Base-by-base conservation (phyloP, 2,113 vertebrate species). In the Neoarius graeffei region DNA sequence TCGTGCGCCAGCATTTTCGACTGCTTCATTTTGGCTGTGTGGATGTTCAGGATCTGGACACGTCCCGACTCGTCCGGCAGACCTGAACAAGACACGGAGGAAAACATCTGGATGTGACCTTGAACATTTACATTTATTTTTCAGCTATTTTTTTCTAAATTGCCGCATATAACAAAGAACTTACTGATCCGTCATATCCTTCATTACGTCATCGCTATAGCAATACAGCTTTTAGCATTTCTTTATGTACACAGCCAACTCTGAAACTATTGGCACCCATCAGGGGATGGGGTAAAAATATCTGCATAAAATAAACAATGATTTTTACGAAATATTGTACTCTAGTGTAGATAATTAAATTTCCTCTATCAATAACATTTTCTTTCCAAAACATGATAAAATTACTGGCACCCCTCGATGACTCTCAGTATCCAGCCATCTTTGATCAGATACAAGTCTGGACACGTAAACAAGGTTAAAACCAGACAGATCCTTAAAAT, bases 1-100 rank as follows among this genome's bases (percentile, higher is more conserved):
- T 99, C 97, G 0, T 35, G 4, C 3, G 94, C 89, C 89, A 99
- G 92, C 91, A 99, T 94, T 7, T 97, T 93, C 88, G 97, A 93
- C 30, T 97, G 97, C 86, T 96, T 94, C 98, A 99, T 99, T 92
- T 96, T 96, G 0, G 95, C 94, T 0, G 97, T 99, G 94, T 99
- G 98, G 91, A 99, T 99, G 81, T 98, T 94, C 1, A 99, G 96
- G 89, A 99, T 99, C 95, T 99, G 98, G 15, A 98, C 82, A 0
- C 98, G 94, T 0, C 98, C 98, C 23, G 95, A 97, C 91, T 99
- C 98, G 0, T 99, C 98, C 0, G 98, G 98, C 81, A 99, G 91
- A 8, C 98, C 98, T 99, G 91, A 74, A 42, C 6, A 42, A 8
- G 20, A 56, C 54, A 42, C 60, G 8, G 4, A 77, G 5, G 71